Evolutionary conservation across 1,140 invertebrate species (phyloP), one percentile per base, ranked within the genome.

Genomic region (Drosophila rhopaloa): DNA sequence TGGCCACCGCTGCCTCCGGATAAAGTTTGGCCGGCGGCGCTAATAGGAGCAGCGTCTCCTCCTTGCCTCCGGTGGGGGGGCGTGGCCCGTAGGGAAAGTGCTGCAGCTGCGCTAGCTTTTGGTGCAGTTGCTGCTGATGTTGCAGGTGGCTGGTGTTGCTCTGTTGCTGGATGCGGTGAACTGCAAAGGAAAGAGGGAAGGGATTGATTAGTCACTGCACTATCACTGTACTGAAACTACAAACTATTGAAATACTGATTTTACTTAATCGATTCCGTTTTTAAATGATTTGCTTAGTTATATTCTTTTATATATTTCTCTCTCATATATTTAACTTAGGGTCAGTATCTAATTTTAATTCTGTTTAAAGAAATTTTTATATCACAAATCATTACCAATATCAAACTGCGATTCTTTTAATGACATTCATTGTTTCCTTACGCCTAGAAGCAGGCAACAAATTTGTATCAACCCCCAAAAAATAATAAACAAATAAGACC

Each of bases 1-100:
- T 62, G 14, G 53, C 19, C 50, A 47, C 50, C 29, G 55, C 24
- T 29, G 61, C 43, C 40, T 68, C 56, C 27, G 48, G 66, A 44
- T 71, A 58, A 7, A 61, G 43, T 37, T 66, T 65, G 14, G 19
- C 35, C 9, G 51, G 46, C 16, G 65, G 61, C 9, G 65, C 65
- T 62, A 68, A 19, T 11, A 68, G 32, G 29, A 68, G 38, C n/a
- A 68, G 65, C 11, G 61, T 29, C 47, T 68, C 65, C 38, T 68
- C 65, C 38, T 68, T 68, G 40, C 38, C 55, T 59, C 14, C 51
- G 41, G 16, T 46, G 48, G 11, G 68, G 10, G 57, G 50, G 41
- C 70, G 71, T 48, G 71, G 58, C 10, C 53, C 54, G 61, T 76
- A 76, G 1, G 73, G 41, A 47, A 58, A 71, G 24, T 65, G 76